Base-by-base conservation (phyloP, 2,888 invertebrate species). In the Tipula confusa region DNA sequence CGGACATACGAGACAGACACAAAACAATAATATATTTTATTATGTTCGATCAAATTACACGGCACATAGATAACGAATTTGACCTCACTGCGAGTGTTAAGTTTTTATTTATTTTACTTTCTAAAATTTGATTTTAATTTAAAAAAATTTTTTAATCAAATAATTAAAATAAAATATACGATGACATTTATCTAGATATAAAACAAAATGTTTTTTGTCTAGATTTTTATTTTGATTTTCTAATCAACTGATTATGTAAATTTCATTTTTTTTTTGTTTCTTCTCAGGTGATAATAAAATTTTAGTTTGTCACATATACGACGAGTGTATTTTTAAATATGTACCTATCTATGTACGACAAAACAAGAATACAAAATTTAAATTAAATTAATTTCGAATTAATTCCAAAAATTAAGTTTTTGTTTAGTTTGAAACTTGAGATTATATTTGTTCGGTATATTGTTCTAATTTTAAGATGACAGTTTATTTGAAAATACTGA, bases 181-280 rank as follows among this genome's bases (percentile, higher is more conserved):
- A 64, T 64, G 64, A 64, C 64, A 64, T 64, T 64, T 64, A 64
- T 64, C 64, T 64, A 64, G 64, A 64, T 18, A 64, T 64, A 64
- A 64, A 24, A 24, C 9, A 24, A 24, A 64, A 24, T 11, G 9
- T 9, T 24, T 18, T 33, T 64, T 64, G 64, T 64, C 64, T 64
- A 2, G 24, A 64, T 64, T 64, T 64, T 64, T 64, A 24, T 64
- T 64, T 64, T 64, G 64, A 64, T 64, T 64, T 64, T 64, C 64
- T 64, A 64, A 64, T 64, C 64, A 64, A 64, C 24, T 64, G 64
- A 64, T 64, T 64, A 64, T 64, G 64, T 64, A 64, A 64, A 64
- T 64, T 64, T 9, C 24, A 9, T 24, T 64, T 64, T 24, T 18
- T 64, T 64, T 15, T 64, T 24, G 64, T 64, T 64, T 15, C n/a